A percentile compares a stretch with the other conserved stretches of the same genome.
These are phyloP conservation scores for Cremastinae sp. DNA, from an alignment of 2,888 invertebrate species.

Conservation along the genomic window DNA sequence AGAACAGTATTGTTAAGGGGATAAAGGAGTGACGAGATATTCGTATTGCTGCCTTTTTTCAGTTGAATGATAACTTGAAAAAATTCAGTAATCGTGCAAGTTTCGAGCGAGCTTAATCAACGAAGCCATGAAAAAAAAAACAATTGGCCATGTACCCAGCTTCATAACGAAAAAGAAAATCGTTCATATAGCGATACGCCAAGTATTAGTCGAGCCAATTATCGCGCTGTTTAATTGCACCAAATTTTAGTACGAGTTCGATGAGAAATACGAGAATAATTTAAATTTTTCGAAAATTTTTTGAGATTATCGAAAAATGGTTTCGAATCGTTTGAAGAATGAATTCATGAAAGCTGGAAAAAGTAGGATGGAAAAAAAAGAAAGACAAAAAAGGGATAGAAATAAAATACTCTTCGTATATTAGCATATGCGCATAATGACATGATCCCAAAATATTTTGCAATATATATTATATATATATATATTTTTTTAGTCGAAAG, in stretches of 20 bases:
- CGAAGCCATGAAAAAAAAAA: slow-evolving; percentile 33
- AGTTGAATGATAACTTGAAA: slow-evolving; percentile 24
- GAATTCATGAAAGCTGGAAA: slow-evolving; percentile 33
- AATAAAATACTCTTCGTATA: slow-evolving; percentile 66
- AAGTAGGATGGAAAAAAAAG: slow-evolving; percentile 34
- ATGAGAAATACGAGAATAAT: no score
- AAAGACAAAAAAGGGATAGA: slow-evolving; percentile 43
- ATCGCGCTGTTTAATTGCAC: slow-evolving; percentile 28
- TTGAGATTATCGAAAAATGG: background rate
- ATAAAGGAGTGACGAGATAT: slow-evolving; percentile 15
- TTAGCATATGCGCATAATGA: slow-evolving; percentile 63
- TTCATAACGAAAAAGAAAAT: slow-evolving; percentile 36
- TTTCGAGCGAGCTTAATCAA: slow-evolving; percentile 46
- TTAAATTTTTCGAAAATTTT: no score
- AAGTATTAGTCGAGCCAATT: slow-evolving; percentile 43
- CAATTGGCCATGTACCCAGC: slow-evolving; percentile 25
- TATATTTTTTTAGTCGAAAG: slow-evolving; percentile 69
- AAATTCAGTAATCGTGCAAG: slow-evolving; percentile 29
- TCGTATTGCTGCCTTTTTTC: slow-evolving; percentile 35
- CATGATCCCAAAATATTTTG: slow-evolving; percentile 70
- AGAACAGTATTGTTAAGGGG: slow-evolving; percentile 50
- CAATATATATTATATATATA: slow-evolving; percentile 67
- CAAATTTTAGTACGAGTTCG: no score
- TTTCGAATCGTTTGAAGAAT: background rate
- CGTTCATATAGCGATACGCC: slow-evolving; percentile 21